Base-by-base conservation (phyloP, 1,140 invertebrate genomes). In the Ruditapes philippinarum region DNA sequence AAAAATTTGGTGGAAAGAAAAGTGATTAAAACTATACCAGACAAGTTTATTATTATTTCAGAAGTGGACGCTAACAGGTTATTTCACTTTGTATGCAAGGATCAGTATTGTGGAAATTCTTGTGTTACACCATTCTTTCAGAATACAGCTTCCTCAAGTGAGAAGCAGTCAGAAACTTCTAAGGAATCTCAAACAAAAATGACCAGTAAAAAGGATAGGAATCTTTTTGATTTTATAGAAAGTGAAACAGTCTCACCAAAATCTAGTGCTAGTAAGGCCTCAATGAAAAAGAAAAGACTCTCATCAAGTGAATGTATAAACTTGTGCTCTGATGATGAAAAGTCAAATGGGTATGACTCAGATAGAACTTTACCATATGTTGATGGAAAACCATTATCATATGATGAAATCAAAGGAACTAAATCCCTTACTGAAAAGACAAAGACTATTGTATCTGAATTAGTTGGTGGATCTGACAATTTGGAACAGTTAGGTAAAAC, bases 251-350 rank as follows among this genome's bases (percentile, higher is more conserved):
- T 25, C n/a, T 70, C 33, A 19, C 33, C 65, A 70, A 70, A 70
- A 70, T 33, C 19, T 17, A 33, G 25, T 57, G 0, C 19, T 36
- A 33, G 14, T 49, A n/a, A 76, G 14, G 28, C 0, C 19, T 76
- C 25, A 25, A 1, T 5, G 5, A 12, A 25, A 31, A 51, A 25
- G 45, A 49, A 49, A 31, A 76, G 40, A 31, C 40, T 49, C 3
- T 1, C 25, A 14, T n/a, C 42, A 33, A 54, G 25, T 36, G 74
- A 78, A 57, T 45, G 31, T 9, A 54, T 78, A 57, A 28, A 78
- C 54, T 78, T 78, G n/a, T 57, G 74, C n/a, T 78, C 74, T 5
- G 74, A 78, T 57, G 74, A 78, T 19, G 65, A 70, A 22, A 38
- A 38, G 22, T 57, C 49, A 33, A 49, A 54, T 54, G 45, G 49